Conservation (phyloP, 2,888 invertebrate species). For the Gymnosoma rotundatum region DNA sequence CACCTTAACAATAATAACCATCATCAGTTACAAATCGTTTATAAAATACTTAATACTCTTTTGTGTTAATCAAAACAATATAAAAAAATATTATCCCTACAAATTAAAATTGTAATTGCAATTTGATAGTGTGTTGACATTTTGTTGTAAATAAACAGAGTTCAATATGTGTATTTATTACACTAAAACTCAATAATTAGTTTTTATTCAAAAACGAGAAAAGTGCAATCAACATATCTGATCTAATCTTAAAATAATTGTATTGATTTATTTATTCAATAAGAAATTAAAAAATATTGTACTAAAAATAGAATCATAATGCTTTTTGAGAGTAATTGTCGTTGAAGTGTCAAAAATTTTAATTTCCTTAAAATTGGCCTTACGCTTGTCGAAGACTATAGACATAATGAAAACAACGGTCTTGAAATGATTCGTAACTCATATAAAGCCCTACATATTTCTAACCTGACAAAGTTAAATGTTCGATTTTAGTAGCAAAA, state of each 20-base stretch:
- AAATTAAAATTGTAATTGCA: conserved; percentile 18
- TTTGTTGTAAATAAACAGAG: conserved; percentile 2
- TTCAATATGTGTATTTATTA: background rate
- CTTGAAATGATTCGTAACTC: too few species aligned
- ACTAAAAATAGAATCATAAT: too few species aligned
- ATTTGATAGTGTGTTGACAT: conserved; percentile 10
- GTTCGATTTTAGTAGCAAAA: too few species aligned
- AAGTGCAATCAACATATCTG: conserved; percentile 24
- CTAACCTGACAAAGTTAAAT: too few species aligned
- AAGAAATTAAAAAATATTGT: too few species aligned
- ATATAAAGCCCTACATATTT: too few species aligned
- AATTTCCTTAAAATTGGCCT: too few species aligned
- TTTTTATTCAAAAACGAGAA: background rate
- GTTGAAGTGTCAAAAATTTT: too few species aligned
- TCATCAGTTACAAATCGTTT: conserved; percentile 20
- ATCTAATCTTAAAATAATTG: background rate
- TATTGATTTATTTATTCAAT: background rate
- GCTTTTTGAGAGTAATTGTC: too few species aligned
- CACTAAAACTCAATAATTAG: background rate
- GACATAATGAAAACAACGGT: too few species aligned
- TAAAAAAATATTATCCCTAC: conserved; percentile 18
- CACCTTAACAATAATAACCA: conserved; percentile 1
- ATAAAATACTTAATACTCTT: background rate
- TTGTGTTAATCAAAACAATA: conserved; percentile 17
- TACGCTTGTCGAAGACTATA: too few species aligned